These are phyloP conservation scores for Emmelina monodactyla DNA, from an alignment of 2,888 invertebrate genomes.

Conservation along the genomic window DNA sequence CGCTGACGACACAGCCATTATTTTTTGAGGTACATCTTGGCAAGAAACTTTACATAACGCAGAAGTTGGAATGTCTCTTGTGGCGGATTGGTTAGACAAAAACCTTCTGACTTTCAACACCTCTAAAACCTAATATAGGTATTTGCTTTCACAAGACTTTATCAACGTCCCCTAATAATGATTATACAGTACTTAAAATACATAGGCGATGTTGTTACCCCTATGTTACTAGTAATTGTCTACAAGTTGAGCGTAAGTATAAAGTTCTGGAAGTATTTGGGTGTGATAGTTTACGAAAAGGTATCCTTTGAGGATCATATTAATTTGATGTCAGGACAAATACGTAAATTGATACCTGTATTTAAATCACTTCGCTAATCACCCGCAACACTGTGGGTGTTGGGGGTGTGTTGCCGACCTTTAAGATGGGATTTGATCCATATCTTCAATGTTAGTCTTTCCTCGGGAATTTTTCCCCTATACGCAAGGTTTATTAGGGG, in stretches of 20 bases:
- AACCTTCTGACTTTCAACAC: background rate
- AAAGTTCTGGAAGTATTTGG: background rate
- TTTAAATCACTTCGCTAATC: background rate
- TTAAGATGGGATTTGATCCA: too few relatives aligned
- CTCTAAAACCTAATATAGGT: background rate
- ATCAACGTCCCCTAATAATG: background rate
- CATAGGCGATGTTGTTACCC: too few relatives aligned
- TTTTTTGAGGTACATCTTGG: too few relatives aligned
- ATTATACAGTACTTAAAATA: too few relatives aligned
- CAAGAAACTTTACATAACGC: too few relatives aligned
- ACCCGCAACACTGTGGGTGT: too few relatives aligned
- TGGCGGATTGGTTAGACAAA: background rate
- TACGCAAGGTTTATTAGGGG: too few relatives aligned
- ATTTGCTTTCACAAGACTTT: constrained; percentile 3
- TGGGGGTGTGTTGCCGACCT: too few relatives aligned
- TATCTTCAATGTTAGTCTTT: too few relatives aligned
- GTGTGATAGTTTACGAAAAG: background rate
- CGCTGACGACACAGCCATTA: too few relatives aligned
- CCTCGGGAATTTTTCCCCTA: too few relatives aligned
- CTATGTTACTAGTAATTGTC: background rate
- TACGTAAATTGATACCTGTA: background rate
- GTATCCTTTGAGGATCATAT: background rate
- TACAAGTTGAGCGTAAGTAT: background rate
- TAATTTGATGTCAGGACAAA: background rate
- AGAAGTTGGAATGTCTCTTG: background rate